Percentiles rank a stretch among this genome's conserved stretches.
These are phyloP conservation scores for Taurulus bubalis DNA, from an alignment of 2,113 vertebrate species.

Conservation along the genomic window DNA sequence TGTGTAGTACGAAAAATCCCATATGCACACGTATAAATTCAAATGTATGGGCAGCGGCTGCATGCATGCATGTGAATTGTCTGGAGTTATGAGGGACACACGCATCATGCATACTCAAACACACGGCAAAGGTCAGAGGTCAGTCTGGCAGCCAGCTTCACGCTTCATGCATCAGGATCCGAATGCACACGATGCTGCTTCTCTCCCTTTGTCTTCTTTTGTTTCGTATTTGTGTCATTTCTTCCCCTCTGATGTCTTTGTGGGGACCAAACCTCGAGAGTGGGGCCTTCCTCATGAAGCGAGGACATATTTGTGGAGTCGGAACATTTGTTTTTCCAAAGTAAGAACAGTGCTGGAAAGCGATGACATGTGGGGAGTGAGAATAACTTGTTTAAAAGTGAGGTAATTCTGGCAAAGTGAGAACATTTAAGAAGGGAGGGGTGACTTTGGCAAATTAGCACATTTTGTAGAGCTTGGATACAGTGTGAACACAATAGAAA, in stretches of 20 bases:
- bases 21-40: neutral
- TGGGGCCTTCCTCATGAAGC: neutral
- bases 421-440: neutral
- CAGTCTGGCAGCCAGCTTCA: neutral
- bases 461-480: neutral
- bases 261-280: neutral
- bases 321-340: neutral
- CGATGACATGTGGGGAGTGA: neutral
- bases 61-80: neutral
- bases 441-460: neutral
- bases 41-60: neutral
- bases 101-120: constrained; percentile 10
- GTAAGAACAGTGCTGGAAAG: neutral
- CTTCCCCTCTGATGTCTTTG: neutral
- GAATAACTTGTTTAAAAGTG: neutral
- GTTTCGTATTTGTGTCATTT: neutral
- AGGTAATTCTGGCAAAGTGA: neutral
- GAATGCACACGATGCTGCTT: neutral
- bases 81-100: neutral
- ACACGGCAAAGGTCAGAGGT: constrained; percentile 2
- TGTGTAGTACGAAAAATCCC: neutral
- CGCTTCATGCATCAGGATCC: neutral
- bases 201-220: neutral
- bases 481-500: neutral
- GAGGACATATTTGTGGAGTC: neutral